Conservation (phyloP, 2,113 vertebrate species). For the Chloroceryle aenea region DNA sequence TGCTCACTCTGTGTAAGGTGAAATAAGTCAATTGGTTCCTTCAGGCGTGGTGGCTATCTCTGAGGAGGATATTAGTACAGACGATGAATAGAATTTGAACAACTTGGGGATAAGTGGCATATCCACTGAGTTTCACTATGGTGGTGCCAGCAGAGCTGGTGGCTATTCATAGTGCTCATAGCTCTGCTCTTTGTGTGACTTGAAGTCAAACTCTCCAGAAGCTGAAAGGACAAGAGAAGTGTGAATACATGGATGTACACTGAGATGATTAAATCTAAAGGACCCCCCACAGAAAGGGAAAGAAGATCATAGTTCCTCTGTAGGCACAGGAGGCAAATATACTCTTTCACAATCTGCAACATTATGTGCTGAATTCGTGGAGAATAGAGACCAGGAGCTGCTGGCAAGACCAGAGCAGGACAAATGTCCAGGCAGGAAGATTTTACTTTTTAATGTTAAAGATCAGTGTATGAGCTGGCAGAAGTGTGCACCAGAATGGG, state of each 20-base stretch:
- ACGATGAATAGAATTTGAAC: background rate
- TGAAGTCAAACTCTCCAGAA: background rate
- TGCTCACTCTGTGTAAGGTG: fast-evolving
- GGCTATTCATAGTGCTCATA: fast-evolving
- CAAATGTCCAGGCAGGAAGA: background rate
- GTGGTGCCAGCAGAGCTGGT: background rate
- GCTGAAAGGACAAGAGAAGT: background rate
- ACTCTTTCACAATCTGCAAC: background rate
- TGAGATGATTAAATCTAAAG: background rate
- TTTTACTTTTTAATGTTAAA: background rate
- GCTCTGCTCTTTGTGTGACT: background rate
- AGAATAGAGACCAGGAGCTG: background rate
- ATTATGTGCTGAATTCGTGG: background rate
- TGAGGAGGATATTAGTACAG: background rate
- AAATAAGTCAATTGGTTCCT: background rate
- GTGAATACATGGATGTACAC: background rate
- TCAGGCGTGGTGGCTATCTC: background rate
- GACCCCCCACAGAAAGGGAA: background rate
- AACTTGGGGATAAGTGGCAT: background rate
- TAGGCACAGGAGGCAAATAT: background rate
- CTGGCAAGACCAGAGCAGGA: background rate
- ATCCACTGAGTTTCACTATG: background rate
- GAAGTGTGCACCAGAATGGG: background rate
- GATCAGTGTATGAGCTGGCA: background rate
- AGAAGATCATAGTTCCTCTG: background rate